phyloP scores from a whole-genome alignment of 2,113 vertebrate species.

The Phalacrocorax brasilianus region DNA sequence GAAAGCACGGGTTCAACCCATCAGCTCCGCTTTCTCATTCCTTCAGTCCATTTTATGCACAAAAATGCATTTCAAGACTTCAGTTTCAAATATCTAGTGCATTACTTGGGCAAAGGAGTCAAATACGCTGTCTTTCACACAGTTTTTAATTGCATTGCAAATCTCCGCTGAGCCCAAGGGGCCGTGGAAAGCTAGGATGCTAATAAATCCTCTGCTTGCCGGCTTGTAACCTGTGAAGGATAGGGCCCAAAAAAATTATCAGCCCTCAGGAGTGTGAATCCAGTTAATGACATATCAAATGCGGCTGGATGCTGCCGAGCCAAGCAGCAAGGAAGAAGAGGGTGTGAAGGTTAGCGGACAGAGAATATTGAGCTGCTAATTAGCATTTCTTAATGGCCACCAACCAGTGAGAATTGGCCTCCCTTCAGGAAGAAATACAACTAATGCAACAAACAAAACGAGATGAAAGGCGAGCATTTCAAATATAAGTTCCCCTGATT shows the following conservation, averaged over 20 bases:
- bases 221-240: neutral
- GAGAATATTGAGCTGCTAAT: slow-evolving; percentile 41
- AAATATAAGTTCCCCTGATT: neutral
- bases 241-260: slow-evolving; percentile 26
- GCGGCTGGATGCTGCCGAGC: neutral
- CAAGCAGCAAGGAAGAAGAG: neutral
- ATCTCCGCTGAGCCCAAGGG: neutral
- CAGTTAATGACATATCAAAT: slow-evolving; percentile 14
- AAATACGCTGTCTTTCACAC: accelerated
- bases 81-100: neutral
- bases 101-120: neutral
- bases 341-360: neutral
- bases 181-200: neutral
- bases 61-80: neutral
- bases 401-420: neutral
- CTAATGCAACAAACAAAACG: neutral
- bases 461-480: neutral
- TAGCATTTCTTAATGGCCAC: slow-evolving; percentile 32
- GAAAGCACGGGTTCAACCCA: neutral
- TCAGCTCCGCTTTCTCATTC: neutral
- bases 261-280: slow-evolving; percentile 8
- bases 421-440: neutral
- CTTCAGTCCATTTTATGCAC: neutral
- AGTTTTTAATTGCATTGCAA: neutral
- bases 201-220: neutral